A percentile compares a stretch with the other conserved stretches of the same genome.
These are phyloP conservation scores for Ptychoptera albimana DNA, from an alignment of 2,888 invertebrate species.

Conservation along the genomic window DNA sequence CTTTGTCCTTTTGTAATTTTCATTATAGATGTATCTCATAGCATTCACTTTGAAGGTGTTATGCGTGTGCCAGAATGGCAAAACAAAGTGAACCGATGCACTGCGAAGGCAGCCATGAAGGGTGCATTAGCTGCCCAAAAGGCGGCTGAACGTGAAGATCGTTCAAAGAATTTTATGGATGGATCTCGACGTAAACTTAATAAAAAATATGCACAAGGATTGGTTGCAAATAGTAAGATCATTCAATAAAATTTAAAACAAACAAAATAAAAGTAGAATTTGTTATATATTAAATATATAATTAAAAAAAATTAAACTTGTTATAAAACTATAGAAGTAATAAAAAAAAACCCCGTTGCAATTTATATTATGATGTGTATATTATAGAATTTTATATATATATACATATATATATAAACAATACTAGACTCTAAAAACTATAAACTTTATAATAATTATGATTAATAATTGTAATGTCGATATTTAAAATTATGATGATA, in stretches of 20 bases:
- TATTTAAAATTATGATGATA: too few species aligned
- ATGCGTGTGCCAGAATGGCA: conserved; percentile 71
- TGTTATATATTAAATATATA: neutral
- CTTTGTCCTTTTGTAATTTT: conserved; percentile 1
- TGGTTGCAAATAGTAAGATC: conserved; percentile 27
- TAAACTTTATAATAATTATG: too few species aligned
- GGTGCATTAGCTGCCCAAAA: conserved; percentile 34
- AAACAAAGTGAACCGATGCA: conserved; percentile 29
- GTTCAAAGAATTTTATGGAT: conserved; percentile 9
- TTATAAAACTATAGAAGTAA: conserved; percentile 1
- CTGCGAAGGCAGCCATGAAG: conserved; percentile 31
- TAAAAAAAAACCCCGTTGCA: neutral
- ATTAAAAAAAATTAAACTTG: conserved; percentile 2
- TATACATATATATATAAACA: conserved; percentile 1
- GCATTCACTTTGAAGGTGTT: conserved; percentile 52
- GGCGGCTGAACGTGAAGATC: conserved; percentile 25
- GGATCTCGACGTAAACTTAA: conserved; percentile 10
- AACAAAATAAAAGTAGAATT: neutral
- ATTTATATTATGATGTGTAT: neutral
- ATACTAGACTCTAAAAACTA: neutral
- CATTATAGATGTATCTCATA: conserved; percentile 44
- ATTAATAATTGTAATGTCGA: too few species aligned
- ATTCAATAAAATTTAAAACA: conserved; percentile 5
- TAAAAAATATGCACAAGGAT: conserved; percentile 11
- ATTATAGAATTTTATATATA: neutral